phyloP scores from a whole-genome alignment of 2,888 invertebrate genomes.

The Strigamia transsilvanica region DNA sequence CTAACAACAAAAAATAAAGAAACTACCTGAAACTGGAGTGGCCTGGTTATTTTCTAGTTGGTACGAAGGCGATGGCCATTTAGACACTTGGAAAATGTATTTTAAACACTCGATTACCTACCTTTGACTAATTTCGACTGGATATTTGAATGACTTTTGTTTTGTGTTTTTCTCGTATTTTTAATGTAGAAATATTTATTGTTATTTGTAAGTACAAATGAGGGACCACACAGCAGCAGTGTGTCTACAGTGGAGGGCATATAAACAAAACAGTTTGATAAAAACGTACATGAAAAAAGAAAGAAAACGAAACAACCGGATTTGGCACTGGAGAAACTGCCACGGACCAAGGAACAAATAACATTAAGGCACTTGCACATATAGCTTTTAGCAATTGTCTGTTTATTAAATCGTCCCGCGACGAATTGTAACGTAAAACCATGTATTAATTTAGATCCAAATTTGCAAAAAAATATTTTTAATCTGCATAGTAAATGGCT shows the following conservation, averaged over 20 bases:
- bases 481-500: background rate
- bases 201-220: slow-evolving; percentile 50
- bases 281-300: background rate
- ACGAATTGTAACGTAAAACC: background rate
- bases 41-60: no score
- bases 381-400: slow-evolving; percentile 25
- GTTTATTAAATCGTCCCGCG: background rate
- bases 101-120: no score
- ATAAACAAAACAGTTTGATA: background rate
- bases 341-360: slow-evolving; percentile 51
- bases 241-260: slow-evolving; percentile 46
- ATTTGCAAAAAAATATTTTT: background rate
- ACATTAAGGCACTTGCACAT: slow-evolving; percentile 54
- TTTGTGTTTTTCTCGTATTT: no score
- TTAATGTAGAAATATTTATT: slow-evolving; percentile 53
- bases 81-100: background rate
- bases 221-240: slow-evolving; percentile 51
- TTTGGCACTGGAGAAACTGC: slow-evolving; percentile 17
- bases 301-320: background rate
- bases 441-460: background rate
- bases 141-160: no score
- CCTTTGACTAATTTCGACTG: no score
- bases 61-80: no score
- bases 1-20: no score
- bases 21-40: no score